phyloP scores from a whole-genome alignment of 2,888 invertebrate genomes.

The Xestobium rufovillosum region DNA sequence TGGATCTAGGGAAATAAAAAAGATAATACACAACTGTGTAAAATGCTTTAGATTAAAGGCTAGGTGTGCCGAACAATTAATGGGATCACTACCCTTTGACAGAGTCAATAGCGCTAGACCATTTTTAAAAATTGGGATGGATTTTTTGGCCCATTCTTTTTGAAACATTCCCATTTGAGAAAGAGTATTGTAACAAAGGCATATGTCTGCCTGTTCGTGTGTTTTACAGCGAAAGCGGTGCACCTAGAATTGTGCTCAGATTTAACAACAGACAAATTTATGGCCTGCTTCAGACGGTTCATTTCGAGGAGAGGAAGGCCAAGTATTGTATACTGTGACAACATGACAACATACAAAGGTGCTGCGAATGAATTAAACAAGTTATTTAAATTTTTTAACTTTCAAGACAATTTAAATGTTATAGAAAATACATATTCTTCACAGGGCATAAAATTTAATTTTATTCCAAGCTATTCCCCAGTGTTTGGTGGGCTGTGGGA shows the following conservation, averaged over 20 bases:
- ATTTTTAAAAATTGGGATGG: conserved; percentile 18
- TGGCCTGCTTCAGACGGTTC: conserved; percentile 14
- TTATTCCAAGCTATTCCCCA: conserved; percentile 27
- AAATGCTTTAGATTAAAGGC: conserved; percentile 12
- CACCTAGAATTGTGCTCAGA: conserved; percentile 15
- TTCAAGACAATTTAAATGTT: background rate
- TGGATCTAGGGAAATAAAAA: conserved; percentile 17
- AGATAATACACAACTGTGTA: conserved; percentile 15
- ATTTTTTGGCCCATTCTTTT: conserved; percentile 15
- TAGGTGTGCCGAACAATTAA: conserved; percentile 11
- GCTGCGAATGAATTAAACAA: conserved; percentile 14
- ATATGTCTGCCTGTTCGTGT: conserved; percentile 15
- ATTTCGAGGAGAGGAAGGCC: conserved; percentile 14
- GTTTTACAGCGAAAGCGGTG: conserved; percentile 15
- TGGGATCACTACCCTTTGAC: conserved; percentile 15
- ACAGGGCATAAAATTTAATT: conserved; percentile 23
- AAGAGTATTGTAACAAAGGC: conserved; percentile 6
- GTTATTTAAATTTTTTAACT: conserved; percentile 4
- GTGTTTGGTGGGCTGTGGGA: conserved; percentile 25
- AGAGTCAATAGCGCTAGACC: conserved; percentile 11
- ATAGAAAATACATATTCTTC: background rate
- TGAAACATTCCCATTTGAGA: conserved; percentile 11
- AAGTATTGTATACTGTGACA: conserved; percentile 12
- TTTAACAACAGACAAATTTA: conserved; percentile 15
- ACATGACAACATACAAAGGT: conserved; percentile 15